A percentile compares a stretch with the other conserved stretches of the same genome.
These are phyloP conservation scores for Holothuria glaberrima DNA, from an alignment of 35 echinoderm and acorn worm species.

Conservation along the genomic window DNA sequence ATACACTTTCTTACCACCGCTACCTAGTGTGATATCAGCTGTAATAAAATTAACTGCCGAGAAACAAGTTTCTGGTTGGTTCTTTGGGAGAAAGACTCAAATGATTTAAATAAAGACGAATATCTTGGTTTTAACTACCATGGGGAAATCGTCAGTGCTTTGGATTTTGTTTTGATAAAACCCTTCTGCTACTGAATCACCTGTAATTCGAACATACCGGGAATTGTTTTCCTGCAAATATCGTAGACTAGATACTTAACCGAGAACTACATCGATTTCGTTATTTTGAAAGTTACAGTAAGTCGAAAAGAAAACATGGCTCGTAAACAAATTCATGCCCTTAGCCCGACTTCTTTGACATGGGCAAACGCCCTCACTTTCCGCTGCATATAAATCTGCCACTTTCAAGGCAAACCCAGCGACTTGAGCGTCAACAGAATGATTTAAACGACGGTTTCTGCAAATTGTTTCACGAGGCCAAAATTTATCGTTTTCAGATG, in stretches of 20 bases:
- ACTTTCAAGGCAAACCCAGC: neutral
- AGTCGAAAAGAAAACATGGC: neutral
- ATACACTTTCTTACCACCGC: no score
- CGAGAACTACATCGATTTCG: neutral
- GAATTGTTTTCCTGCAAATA: no score
- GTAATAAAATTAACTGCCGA: no score
- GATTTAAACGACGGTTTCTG: slow-evolving; percentile 51
- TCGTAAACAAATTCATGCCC: neutral
- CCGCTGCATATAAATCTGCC: neutral
- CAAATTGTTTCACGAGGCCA: slow-evolving; percentile 60
- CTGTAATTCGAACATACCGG: no score
- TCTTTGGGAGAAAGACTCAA: no score
- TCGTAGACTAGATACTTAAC: neutral
- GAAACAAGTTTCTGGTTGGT: no score
- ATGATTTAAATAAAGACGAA: no score
- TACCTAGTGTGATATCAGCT: no score
- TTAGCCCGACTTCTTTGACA: neutral
- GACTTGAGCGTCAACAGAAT: slow-evolving; percentile 18
- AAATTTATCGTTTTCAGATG: slow-evolving; percentile 63
- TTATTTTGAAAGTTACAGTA: neutral
- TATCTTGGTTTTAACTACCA: no score
- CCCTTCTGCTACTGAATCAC: no score
- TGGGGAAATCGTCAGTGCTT: no score
- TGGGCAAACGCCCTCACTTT: neutral
- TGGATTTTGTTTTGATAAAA: no score